These are phyloP conservation scores for Notamacropus eugenii DNA, from an alignment of 2,797 vertebrate genomes.

Conservation along the genomic window DNA sequence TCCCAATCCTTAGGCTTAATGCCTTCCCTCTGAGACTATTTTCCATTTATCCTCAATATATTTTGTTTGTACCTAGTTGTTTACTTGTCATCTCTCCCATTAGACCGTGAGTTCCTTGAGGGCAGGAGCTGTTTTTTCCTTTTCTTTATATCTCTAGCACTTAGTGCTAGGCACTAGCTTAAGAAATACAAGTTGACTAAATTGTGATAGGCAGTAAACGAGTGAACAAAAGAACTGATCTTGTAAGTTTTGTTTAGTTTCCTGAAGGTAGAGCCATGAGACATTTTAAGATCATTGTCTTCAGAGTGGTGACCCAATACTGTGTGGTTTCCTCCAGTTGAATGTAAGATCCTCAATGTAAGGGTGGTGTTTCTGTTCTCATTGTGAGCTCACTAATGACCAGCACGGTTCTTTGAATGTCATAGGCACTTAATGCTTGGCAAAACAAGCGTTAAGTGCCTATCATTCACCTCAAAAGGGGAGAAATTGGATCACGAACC, in stretches of 20 bases:
- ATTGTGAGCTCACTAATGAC: not conserved
- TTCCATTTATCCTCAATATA: not conserved
- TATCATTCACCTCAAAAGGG: not conserved
- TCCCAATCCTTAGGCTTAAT: not conserved
- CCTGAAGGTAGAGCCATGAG: not conserved
- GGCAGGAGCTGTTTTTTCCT: not conserved
- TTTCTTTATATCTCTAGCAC: not conserved
- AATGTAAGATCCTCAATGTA: not conserved
- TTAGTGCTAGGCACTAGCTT: not conserved
- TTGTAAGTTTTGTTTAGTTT: not conserved
- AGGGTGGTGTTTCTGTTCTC: not conserved
- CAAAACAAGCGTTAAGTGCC: not conserved
- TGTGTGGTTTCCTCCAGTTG: not conserved
- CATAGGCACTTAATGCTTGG: not conserved
- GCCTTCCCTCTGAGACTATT: not conserved
- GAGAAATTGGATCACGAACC: not conserved
- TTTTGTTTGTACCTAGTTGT: not conserved
- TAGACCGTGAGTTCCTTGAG: not conserved
- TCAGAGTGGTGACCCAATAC: not conserved
- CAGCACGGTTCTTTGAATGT: not conserved
- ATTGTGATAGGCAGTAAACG: not conserved
- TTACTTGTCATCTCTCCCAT: not conserved
- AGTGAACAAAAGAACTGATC: not conserved
- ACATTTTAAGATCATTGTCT: not conserved
- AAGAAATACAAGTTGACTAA: not conserved